Percentiles rank a stretch among this genome's conserved stretches.
Evolutionary conservation across 2,113 vertebrate genomes (phyloP).

Genomic region (Coryphaenoides rupestris): DNA sequence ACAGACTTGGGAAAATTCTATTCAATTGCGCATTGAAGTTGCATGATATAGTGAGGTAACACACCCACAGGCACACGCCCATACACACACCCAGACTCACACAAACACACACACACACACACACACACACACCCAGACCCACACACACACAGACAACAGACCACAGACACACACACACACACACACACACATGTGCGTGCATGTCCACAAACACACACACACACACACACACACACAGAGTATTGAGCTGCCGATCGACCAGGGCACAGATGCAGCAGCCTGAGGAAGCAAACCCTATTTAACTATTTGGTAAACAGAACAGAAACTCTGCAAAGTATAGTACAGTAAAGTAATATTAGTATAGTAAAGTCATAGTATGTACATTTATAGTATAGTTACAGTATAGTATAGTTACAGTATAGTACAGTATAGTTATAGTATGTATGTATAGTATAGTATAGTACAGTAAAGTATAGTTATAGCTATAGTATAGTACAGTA

Average conservation of each 20-base stretch:
- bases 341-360: not conserved
- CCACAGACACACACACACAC: not conserved
- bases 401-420: not conserved
- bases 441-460: not conserved
- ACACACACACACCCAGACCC: slow-evolving; percentile 4
- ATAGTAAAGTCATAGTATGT: not conserved
- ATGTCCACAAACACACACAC: too few species aligned
- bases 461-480: not conserved
- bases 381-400: not conserved
- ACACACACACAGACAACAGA: slow-evolving; percentile 9
- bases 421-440: not conserved
- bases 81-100: slow-evolving; percentile 4
- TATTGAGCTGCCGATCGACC: slow-evolving; percentile 54
- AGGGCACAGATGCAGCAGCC: slow-evolving; percentile 19
- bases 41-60: slow-evolving; percentile 11
- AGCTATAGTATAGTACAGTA: not conserved
- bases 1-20: slow-evolving; percentile 16
- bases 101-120: not conserved
- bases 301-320: not conserved
- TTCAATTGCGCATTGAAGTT: slow-evolving; percentile 15
- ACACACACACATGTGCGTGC: not conserved
- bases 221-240: slow-evolving; percentile 11
- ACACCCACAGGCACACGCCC: slow-evolving; percentile 1
- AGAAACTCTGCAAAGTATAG: not conserved
- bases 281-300: slow-evolving; percentile 18